A percentile compares a stretch with the other conserved stretches of the same genome.
Conservation (phyloP, 64 coral and sea anemone species). For the Pocillopora damicornis region DNA sequence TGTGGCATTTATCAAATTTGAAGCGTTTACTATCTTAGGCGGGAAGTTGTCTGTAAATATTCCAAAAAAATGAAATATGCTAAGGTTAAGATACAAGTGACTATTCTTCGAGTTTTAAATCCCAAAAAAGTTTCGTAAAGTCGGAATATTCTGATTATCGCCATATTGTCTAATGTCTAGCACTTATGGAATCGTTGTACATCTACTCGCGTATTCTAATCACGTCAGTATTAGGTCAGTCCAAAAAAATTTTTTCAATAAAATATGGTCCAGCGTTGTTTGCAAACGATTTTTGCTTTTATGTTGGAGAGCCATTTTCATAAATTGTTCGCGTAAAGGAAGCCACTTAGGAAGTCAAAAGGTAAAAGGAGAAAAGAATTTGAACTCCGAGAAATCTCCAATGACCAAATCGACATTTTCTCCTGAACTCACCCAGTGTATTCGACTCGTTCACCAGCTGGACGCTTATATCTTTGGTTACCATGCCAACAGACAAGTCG, state of each 20-base stretch:
- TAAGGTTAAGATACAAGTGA: neutral
- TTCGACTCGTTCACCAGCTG: constrained; percentile 40
- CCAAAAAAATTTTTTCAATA: too few species aligned
- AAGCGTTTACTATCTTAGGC: constrained; percentile 21
- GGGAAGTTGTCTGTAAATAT: constrained; percentile 31
- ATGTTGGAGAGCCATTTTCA: too few species aligned
- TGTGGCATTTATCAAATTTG: neutral
- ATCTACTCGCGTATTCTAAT: too few species aligned
- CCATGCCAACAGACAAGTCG: constrained; percentile 30
- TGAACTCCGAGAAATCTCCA: too few species aligned
- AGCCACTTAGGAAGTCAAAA: neutral
- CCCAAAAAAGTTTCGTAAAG: neutral
- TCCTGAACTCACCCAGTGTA: constrained; percentile 6
- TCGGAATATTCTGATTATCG: too few species aligned
- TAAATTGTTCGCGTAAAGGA: too few species aligned
- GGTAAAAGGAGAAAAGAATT: neutral
- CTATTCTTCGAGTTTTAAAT: neutral
- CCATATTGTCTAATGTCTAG: too few species aligned
- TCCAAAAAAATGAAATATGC: neutral
- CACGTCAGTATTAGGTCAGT: too few species aligned
- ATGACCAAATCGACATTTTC: neutral
- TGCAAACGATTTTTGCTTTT: too few species aligned
- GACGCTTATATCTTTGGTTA: constrained; percentile 1
- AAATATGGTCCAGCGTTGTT: too few species aligned
- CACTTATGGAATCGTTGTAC: too few species aligned